Percentiles rank a stretch among this genome's conserved stretches.
phyloP scores from a whole-genome alignment of 2,888 invertebrate genomes.

The Ennomos erosarius region DNA sequence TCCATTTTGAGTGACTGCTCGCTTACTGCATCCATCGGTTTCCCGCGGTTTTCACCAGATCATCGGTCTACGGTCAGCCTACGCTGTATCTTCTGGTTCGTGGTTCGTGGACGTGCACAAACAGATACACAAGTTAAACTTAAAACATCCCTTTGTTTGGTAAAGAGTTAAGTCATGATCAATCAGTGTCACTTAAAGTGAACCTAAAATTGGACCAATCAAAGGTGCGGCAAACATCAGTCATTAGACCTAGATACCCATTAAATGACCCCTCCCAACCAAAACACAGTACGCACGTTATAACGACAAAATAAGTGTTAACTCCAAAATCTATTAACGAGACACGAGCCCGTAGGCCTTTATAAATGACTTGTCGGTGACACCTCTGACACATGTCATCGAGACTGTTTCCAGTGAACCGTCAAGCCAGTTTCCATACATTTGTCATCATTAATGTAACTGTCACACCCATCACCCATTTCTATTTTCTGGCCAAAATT shows the following conservation, averaged over 20 bases:
- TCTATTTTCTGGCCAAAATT: background rate
- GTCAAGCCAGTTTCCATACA: slow-evolving; percentile 39
- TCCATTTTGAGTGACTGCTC: no score
- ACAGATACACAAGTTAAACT: no score
- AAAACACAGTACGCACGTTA: background rate
- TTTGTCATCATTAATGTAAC: slow-evolving; percentile 42
- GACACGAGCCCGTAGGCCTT: background rate
- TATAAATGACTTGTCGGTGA: slow-evolving; percentile 24
- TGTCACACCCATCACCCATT: slow-evolving; percentile 30
- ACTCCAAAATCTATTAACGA: slow-evolving; percentile 7
- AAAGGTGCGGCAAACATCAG: slow-evolving; percentile 4
- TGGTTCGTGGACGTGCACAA: no score
- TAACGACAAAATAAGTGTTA: slow-evolving; percentile 8
- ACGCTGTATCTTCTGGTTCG: no score
- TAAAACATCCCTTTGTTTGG: no score
- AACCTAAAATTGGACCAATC: background rate
- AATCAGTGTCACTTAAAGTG: background rate
- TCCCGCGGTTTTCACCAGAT: no score
- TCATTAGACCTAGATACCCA: background rate
- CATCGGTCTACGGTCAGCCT: no score
- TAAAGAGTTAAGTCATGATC: background rate
- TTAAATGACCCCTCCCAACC: slow-evolving; percentile 1
- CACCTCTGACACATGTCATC: slow-evolving; percentile 28
- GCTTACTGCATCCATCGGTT: no score
- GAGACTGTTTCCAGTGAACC: slow-evolving; percentile 28